A percentile compares a stretch with the other conserved stretches of the same genome.
Conservation (phyloP, 2,797 vertebrate species). For the Rhinoraja longicauda region DNA sequence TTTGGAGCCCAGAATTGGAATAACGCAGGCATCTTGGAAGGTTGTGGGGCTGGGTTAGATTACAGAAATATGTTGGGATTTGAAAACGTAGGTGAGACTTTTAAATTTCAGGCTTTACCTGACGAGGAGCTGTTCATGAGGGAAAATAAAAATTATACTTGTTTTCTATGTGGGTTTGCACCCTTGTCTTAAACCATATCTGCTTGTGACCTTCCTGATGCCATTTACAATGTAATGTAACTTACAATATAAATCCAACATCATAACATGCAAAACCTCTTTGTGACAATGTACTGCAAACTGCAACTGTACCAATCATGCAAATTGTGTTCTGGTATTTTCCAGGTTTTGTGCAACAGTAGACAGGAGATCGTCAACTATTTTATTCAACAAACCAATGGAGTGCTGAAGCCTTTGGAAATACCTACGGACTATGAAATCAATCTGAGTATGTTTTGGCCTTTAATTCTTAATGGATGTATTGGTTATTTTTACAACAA, state of each 20-base stretch:
- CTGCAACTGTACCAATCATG: too few species aligned
- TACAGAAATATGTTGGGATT: too few species aligned
- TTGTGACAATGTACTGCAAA: neutral
- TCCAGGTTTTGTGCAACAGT: constrained; percentile 59
- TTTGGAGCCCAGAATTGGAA: too few species aligned
- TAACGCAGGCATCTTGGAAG: too few species aligned
- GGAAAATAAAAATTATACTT: neutral
- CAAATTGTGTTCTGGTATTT: neutral
- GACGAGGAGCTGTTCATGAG: neutral
- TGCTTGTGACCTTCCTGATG: neutral
- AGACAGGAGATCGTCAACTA: constrained; percentile 60
- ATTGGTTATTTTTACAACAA: neutral
- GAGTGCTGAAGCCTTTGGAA: constrained; percentile 57
- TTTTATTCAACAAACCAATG: constrained; percentile 56
- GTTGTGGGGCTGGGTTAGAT: too few species aligned
- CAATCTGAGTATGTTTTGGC: constrained; percentile 60
- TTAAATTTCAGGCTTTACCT: too few species aligned
- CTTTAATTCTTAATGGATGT: neutral
- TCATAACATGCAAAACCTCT: too few species aligned
- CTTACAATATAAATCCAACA: neutral
- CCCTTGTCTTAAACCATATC: neutral
- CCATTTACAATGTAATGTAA: neutral
- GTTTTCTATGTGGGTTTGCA: neutral
- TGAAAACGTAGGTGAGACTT: too few species aligned
- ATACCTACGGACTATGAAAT: constrained; percentile 60